Percentiles rank a stretch among this genome's conserved stretches.
Evolutionary conservation across 2,113 vertebrate species (phyloP).

Genomic region (Phalacrocorax pelagicus): DNA sequence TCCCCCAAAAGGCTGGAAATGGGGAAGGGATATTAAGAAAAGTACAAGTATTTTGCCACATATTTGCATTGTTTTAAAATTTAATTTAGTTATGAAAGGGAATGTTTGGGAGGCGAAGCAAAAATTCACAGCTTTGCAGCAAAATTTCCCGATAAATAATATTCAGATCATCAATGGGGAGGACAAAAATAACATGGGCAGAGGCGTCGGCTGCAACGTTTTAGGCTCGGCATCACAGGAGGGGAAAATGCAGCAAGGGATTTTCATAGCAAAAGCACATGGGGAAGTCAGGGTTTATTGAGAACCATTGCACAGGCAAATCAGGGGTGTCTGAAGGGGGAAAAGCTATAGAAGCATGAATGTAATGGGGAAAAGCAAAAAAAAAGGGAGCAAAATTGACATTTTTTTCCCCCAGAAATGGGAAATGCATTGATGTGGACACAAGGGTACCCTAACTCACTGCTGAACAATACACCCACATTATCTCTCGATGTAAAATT

Average conservation of each 20-base stretch:
- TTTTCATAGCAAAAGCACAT: not conserved
- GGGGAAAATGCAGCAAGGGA: not conserved
- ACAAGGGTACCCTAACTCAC: rapidly evolving
- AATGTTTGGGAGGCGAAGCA: not conserved
- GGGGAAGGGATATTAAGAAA: not conserved
- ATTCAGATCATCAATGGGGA: not conserved
- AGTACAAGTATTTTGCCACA: not conserved
- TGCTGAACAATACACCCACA: rapidly evolving
- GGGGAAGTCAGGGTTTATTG: not conserved
- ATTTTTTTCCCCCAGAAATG: rapidly evolving
- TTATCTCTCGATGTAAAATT: not conserved
- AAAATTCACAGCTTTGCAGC: not conserved
- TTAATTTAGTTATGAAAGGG: not conserved
- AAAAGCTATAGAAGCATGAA: not conserved
- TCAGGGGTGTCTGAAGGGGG: not conserved
- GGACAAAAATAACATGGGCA: not conserved
- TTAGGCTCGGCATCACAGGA: not conserved
- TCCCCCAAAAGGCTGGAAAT: not conserved
- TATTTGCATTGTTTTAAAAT: not conserved
- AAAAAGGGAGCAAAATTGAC: not conserved
- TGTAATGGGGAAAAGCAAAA: not conserved
- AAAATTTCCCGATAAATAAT: not conserved
- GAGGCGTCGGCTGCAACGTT: not conserved
- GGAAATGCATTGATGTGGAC: rapidly evolving
- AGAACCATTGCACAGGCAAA: not conserved